phyloP scores from a whole-genome alignment of 2,113 vertebrate species.

The Oreotragus oreotragus region DNA sequence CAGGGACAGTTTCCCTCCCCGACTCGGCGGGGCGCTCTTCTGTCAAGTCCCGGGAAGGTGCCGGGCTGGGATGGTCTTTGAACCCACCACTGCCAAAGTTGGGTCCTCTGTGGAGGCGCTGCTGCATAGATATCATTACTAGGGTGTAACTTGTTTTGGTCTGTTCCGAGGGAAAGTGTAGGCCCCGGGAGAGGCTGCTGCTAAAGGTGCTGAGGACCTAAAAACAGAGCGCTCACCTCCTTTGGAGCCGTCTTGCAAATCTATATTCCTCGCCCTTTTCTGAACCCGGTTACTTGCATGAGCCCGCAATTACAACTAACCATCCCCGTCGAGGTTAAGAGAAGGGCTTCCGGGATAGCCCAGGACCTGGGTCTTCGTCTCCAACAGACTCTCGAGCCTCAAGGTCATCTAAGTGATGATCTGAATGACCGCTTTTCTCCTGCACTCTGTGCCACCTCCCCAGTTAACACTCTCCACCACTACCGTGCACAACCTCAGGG shows the following conservation, averaged over 20 bases:
- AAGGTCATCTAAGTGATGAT: neutral
- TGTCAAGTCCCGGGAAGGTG: neutral
- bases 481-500: neutral
- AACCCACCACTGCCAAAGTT: neutral
- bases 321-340: neutral
- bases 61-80: neutral
- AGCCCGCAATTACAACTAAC: neutral
- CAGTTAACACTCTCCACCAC: neutral
- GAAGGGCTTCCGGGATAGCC: neutral
- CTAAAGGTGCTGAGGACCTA: conserved; percentile 7
- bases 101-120: neutral
- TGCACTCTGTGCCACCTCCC: neutral
- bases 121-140: neutral
- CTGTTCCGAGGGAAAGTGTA: neutral
- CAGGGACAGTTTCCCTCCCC: neutral
- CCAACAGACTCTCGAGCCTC: neutral
- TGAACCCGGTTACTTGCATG: neutral
- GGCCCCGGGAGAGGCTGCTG: neutral
- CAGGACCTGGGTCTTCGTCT: neutral
- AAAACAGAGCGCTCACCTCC: neutral
- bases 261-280: neutral
- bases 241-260: neutral
- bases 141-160: neutral
- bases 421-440: neutral
- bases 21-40: neutral